Percentiles rank a stretch among this genome's conserved stretches.
Conservation (phyloP, 2,888 invertebrate genomes). For the Hylaea fasciaria region DNA sequence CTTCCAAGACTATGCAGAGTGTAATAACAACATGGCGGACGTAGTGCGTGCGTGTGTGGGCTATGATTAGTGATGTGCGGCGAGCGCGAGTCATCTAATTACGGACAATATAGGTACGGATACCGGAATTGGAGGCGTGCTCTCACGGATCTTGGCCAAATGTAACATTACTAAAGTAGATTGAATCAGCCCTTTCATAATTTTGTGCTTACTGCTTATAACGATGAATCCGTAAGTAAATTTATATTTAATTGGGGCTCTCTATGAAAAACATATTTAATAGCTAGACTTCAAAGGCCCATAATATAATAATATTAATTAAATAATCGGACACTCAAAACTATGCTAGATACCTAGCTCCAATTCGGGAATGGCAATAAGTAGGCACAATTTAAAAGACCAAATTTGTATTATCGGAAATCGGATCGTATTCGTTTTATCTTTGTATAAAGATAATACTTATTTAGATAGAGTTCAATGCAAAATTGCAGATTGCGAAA, state of each 20-base stretch:
- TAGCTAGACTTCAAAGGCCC: no score
- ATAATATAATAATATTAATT: no score
- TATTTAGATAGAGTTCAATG: constrained; percentile 38
- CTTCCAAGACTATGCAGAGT: constrained; percentile 65
- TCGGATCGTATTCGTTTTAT: no score
- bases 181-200: not conserved
- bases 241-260: no score
- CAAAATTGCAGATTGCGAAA: constrained; percentile 52
- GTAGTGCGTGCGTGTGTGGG: constrained; percentile 55
- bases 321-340: no score
- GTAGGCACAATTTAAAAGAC: no score
- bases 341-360: no score
- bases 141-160: constrained; percentile 5
- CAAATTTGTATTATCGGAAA: no score
- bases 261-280: no score
- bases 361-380: no score
- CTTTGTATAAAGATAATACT: no score
- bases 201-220: not conserved
- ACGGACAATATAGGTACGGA: constrained; percentile 40
- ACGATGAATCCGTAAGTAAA: no score
- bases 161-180: not conserved
- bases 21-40: constrained; percentile 73
- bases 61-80: constrained; percentile 58
- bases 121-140: constrained; percentile 44
- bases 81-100: constrained; percentile 60